A percentile compares a stretch with the other conserved stretches of the same genome.
These are phyloP conservation scores for Psettodes erumei DNA, from an alignment of 2,113 vertebrate species.

Conservation along the genomic window DNA sequence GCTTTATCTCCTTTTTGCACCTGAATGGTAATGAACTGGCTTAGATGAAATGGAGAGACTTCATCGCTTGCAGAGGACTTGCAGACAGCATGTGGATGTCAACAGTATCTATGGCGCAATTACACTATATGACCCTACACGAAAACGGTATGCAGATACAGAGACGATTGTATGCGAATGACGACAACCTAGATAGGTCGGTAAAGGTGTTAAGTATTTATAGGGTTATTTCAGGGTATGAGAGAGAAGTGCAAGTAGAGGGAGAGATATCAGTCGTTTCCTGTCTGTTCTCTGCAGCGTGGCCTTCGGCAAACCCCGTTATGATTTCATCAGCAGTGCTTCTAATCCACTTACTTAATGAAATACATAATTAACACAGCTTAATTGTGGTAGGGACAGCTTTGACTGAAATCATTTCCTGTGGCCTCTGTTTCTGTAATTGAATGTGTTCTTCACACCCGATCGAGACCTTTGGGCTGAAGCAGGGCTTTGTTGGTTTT, in stretches of 20 bases:
- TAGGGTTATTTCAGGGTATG: constrained; percentile 74
- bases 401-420: constrained; percentile 98
- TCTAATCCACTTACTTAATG: constrained; percentile 98
- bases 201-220: constrained; percentile 73
- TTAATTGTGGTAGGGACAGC: constrained; percentile 96
- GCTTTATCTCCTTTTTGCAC: constrained; percentile 80
- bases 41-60: constrained; percentile 70
- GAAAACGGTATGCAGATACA: constrained; percentile 63
- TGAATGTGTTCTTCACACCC: constrained; percentile 94
- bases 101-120: constrained; percentile 77
- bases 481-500: constrained; percentile 85
- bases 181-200: constrained; percentile 63
- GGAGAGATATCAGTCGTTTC: constrained; percentile 71
- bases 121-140: constrained; percentile 65
- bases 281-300: constrained; percentile 71
- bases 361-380: constrained; percentile 99
- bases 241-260: constrained; percentile 55
- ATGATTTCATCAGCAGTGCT: constrained; percentile 93
- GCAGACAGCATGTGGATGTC: constrained; percentile 70
- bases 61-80: constrained; percentile 64
- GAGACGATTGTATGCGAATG: constrained; percentile 48
- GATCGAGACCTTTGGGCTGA: constrained; percentile 87
- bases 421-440: constrained; percentile 94
- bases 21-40: constrained; percentile 80
- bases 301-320: constrained; percentile 77